Evolutionary conservation across 2,113 vertebrate species (phyloP).

Genomic region (Pterocles orientalis): DNA sequence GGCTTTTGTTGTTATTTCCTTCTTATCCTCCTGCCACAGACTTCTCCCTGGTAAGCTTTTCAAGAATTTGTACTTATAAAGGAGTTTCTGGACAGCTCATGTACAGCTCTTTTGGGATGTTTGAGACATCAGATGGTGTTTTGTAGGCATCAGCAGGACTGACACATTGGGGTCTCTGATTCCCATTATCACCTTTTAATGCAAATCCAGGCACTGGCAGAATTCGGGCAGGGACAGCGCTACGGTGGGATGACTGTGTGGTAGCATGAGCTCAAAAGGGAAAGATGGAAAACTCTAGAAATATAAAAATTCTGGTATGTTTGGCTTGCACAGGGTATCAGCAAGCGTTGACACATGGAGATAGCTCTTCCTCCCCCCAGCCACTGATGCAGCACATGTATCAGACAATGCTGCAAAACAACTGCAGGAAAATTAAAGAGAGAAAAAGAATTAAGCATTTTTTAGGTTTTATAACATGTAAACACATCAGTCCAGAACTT

Average conservation of each 20-base stretch:
- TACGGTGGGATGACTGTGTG: not conserved
- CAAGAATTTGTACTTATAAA: not conserved
- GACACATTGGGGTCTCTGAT: not conserved
- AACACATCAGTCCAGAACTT: not conserved
- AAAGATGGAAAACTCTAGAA: not conserved
- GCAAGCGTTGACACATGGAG: not conserved
- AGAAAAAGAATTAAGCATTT: not conserved
- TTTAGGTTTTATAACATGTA: not conserved
- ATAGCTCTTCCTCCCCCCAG: not conserved
- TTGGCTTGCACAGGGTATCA: not conserved
- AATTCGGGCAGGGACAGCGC: not conserved
- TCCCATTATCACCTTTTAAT: constrained; percentile 58
- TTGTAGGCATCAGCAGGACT: not conserved
- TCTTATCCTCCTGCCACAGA: not conserved
- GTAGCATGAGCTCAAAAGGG: not conserved
- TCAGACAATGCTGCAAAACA: not conserved
- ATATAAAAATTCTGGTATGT: not conserved
- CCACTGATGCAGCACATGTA: not conserved
- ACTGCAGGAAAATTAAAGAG: not conserved
- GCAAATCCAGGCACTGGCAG: not conserved
- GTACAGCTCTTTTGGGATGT: not conserved
- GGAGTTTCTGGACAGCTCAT: not conserved
- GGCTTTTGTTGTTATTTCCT: not conserved
- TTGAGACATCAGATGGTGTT: not conserved
- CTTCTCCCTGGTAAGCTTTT: not conserved